phyloP scores from a whole-genome alignment of 2,888 invertebrate species.

The Polydesmus complanatus region DNA sequence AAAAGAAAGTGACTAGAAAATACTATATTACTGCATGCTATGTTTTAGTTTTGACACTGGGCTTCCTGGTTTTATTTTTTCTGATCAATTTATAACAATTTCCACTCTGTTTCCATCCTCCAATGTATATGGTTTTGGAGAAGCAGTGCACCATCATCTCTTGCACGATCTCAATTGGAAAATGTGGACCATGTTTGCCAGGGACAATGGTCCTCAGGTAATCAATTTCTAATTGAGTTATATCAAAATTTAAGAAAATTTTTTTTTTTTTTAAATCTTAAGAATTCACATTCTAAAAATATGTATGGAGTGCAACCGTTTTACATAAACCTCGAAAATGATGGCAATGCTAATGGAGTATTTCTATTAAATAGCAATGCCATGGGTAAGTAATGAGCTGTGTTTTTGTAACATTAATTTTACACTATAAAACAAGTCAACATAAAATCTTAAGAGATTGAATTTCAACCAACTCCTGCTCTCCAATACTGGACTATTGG shows the following conservation, averaged over 20 bases:
- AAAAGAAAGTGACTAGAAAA: no score
- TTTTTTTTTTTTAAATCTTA: no score
- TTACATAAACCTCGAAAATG: no score
- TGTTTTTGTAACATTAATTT: neutral
- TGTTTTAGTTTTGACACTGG: slow-evolving; percentile 53
- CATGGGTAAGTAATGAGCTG: slow-evolving; percentile 4
- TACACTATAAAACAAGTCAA: slow-evolving; percentile 39
- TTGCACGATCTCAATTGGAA: slow-evolving; percentile 35
- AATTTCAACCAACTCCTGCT: slow-evolving; percentile 62
- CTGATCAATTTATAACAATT: slow-evolving; percentile 61
- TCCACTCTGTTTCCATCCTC: slow-evolving; percentile 46
- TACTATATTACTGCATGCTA: no score
- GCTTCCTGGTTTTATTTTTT: slow-evolving; percentile 51
- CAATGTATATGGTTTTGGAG: slow-evolving; percentile 59
- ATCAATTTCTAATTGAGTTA: no score
- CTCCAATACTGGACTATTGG: slow-evolving; percentile 70
- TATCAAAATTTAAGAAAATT: no score
- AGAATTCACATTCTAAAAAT: no score
- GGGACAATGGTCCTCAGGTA: slow-evolving; percentile 9
- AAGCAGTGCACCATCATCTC: slow-evolving; percentile 45
- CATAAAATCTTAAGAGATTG: no score
- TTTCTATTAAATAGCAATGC: slow-evolving; percentile 13
- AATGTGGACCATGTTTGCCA: slow-evolving; percentile 15
- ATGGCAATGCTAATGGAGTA: no score
- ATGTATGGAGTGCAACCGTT: no score